Percentiles rank a stretch among this genome's conserved stretches.
phyloP scores from a whole-genome alignment of 2,888 invertebrate genomes.

The Camponotus fellah region DNA sequence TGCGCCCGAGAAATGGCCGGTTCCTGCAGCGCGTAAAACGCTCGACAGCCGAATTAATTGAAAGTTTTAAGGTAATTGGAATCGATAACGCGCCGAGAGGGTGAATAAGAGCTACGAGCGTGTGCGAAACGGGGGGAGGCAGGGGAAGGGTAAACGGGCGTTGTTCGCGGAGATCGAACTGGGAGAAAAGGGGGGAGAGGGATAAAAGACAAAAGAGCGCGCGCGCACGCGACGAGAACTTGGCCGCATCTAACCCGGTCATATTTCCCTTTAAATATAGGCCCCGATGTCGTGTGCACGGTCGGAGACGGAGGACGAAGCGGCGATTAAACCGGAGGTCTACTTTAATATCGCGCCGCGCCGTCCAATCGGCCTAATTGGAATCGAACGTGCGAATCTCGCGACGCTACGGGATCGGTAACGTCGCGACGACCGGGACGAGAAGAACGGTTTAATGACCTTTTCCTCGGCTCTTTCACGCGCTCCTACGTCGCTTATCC shows the following conservation, averaged over 20 bases:
- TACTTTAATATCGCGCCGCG: slow-evolving; percentile 65
- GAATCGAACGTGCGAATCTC: slow-evolving; percentile 70
- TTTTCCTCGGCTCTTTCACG: slow-evolving; percentile 45
- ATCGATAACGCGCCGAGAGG: slow-evolving; percentile 74
- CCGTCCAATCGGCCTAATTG: slow-evolving; percentile 72
- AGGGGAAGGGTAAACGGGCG: slow-evolving; percentile 40
- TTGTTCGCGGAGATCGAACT: slow-evolving; percentile 33
- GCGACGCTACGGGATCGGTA: slow-evolving; percentile 34
- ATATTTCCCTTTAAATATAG: slow-evolving; percentile 54
- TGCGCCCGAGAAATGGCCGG: slow-evolving; percentile 70
- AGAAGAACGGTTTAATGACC: slow-evolving; percentile 44
- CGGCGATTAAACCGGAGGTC: slow-evolving; percentile 58
- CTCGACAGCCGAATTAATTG: slow-evolving; percentile 81
- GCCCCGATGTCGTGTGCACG: slow-evolving; percentile 32
- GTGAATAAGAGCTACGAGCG: slow-evolving; percentile 64
- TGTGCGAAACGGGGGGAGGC: not conserved
- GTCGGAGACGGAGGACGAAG: slow-evolving; percentile 14
- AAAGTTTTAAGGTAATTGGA: slow-evolving; percentile 82
- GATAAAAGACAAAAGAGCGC: slow-evolving; percentile 46
- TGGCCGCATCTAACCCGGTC: slow-evolving; percentile 52
- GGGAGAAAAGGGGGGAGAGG: not conserved
- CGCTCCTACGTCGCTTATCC: not conserved
- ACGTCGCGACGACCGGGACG: not conserved
- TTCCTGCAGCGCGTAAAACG: slow-evolving; percentile 68
- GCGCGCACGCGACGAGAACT: slow-evolving; percentile 39